Evolutionary conservation across 2,113 vertebrate genomes (phyloP), one percentile per base, ranked within the genome.

Genomic region (Brachionichthys hirsutus): DNA sequence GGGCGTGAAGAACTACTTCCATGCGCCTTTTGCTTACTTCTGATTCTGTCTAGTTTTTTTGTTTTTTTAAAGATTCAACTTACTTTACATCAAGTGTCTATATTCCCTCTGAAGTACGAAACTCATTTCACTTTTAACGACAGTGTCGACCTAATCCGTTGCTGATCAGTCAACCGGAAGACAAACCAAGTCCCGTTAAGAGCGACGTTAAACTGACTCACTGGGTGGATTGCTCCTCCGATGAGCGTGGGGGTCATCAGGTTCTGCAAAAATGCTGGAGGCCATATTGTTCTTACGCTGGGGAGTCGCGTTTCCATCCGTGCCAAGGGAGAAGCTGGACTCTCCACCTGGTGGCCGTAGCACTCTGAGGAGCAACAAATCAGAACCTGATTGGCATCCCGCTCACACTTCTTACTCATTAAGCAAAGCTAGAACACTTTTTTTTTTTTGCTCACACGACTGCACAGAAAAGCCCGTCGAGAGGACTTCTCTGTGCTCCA

Each of bases 281-380:
- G 92, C 95, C 93, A 97, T 98, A 81, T 94, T 98, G 88, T 95
- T 94, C 88, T 93, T 94, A 75, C 95, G 90, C 57, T 90, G 92
- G 42, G 92, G 85, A 12, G 83, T 79, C 1, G 94, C 85, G 53
- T 94, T 85, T 0, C 95, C 95, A 20, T 92, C 91, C 62, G 87
- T 67, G 60, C 95, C 96, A 41, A 98, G 82, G 18, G 91, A 90
- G 80, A 99, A 94, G 89, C 93, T 99, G 76, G 97, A 95, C 9
- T 92, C 93, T 2, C 97, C 97, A 0, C 97, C 97, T 0, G 97
- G 97, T 70, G 97, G 97, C 71, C 95, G 91, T 88, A 98, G 91
- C 74, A 99, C 94, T 88, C 97, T 99, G 14, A 64, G 40, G 16
- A 65, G 81, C 46, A 50, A 74, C 7, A 62, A 19, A 48, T 55